Percentiles rank a stretch among this genome's conserved stretches.
These are phyloP conservation scores for Drosophila truncata DNA, from an alignment of 1,140 invertebrate genomes.

Conservation along the genomic window DNA sequence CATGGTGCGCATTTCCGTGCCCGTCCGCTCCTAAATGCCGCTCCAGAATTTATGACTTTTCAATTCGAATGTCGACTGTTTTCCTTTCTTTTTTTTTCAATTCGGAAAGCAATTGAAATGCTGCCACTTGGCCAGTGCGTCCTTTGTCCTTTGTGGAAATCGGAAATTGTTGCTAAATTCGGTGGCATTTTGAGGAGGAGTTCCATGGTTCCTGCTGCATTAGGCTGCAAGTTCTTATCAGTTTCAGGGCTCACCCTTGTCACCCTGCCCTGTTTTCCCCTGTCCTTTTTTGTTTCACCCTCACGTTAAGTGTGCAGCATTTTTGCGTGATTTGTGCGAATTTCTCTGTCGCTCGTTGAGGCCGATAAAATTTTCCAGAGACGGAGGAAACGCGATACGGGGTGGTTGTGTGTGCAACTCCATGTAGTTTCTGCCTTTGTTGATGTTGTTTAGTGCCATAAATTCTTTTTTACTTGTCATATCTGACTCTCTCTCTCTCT, in stretches of 20 bases:
- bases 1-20: slow-evolving; percentile 81
- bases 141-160: slow-evolving; percentile 54
- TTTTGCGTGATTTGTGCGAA: slow-evolving; percentile 81
- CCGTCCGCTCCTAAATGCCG: slow-evolving; percentile 66
- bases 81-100: slow-evolving; percentile 4
- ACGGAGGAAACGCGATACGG: slow-evolving; percentile 24
- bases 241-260: slow-evolving; percentile 52
- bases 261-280: slow-evolving; percentile 4
- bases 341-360: slow-evolving; percentile 54
- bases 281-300: slow-evolving; percentile 40
- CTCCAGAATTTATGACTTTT: slow-evolving; percentile 77
- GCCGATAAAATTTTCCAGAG: slow-evolving; percentile 58
- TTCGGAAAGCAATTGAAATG: slow-evolving; percentile 69
- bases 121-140: slow-evolving; percentile 64
- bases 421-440: slow-evolving; percentile 50
- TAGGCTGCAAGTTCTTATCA: slow-evolving; percentile 80
- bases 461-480: slow-evolving; percentile 80
- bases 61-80: slow-evolving; percentile 42
- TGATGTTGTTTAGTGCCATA: slow-evolving; percentile 76
- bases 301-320: slow-evolving; percentile 81
- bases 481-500: slow-evolving; percentile 47
- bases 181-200: slow-evolving; percentile 39
- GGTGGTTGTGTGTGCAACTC: slow-evolving; percentile 34
- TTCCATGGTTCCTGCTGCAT: slow-evolving; percentile 51
- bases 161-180: slow-evolving; percentile 75